Evolutionary conservation across 2,888 invertebrate genomes (phyloP), one percentile per base, ranked within the genome.

Genomic region (Xylocampa areola): DNA sequence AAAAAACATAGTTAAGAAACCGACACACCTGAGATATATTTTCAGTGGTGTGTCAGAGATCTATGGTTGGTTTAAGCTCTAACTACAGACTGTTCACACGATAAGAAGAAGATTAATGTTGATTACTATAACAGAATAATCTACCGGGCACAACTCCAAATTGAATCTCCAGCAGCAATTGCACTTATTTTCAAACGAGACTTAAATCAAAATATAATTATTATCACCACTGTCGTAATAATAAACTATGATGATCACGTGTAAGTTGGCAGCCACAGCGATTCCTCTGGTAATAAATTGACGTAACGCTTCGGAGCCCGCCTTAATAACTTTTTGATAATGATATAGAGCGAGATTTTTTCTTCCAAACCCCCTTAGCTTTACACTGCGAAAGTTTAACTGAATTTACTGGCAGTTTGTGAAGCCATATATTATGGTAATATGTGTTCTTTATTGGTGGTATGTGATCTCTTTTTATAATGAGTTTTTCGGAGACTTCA

Each of bases 251-350:
- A 61, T 59, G 40, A 73, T 57, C 55, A 55, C 37, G 55, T 39
- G 21, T 54, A 57, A 58, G 39, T 71, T 71, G 68, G 64, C 59
- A 41, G 32, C 57, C 37, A 36, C 27, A 59, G 41, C 48, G 53
- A 55, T 61, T 65, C 51, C 25, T 49, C 43, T 44, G 19, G 59
- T 23, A 51, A 82, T 81, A 81, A 78, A 84, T 82, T 74, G 74
- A 39, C 47, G 49, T 48, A 67, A 72, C 67, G 71, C 69, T 62
- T 68, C 63, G 61, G 64, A 63, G 60, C 68, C 58, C 61, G 60
- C 64, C 68, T 82, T 84, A 81, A 85, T 82, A 84, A 86, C 80
- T 80, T 82, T 85, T 83, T 82, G 81, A 83, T 86, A 87, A 86
- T 86, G 82, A 86, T 81, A 73, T 79, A 84, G 73, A 61, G 69